Evolutionary conservation across 2,888 invertebrate species (phyloP).

Genomic region (Coenonympha arcania): DNA sequence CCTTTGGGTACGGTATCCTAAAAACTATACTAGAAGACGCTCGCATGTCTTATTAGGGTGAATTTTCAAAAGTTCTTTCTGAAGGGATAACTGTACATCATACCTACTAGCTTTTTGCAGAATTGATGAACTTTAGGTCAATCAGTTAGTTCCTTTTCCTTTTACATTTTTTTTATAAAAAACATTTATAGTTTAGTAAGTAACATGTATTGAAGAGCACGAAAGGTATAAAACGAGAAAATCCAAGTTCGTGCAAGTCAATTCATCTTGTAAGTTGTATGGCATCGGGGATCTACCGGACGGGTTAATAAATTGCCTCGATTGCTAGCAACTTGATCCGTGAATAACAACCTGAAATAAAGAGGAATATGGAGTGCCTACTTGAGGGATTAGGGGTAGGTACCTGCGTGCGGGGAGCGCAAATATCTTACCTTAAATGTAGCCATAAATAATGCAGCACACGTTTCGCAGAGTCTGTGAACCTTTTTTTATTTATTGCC

Average conservation of each 20-base stretch:
- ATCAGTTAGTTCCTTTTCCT: no score
- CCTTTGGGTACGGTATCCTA: no score
- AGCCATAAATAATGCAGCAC: slow-evolving; percentile 6
- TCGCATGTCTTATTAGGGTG: no score
- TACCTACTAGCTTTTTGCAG: no score
- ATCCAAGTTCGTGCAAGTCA: background rate
- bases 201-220: background rate
- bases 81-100: no score
- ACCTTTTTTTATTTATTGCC: background rate
- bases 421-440: slow-evolving; percentile 11
- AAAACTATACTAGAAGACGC: no score
- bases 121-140: no score
- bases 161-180: no score
- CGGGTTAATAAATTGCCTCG: slow-evolving; percentile 13
- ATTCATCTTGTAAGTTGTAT: slow-evolving; percentile 4
- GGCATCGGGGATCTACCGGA: slow-evolving; percentile 8
- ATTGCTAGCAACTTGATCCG: slow-evolving; percentile 14
- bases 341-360: slow-evolving; percentile 13
- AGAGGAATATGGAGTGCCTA: slow-evolving; percentile 9
- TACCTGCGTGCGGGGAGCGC: background rate
- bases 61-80: no score
- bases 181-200: no score
- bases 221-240: background rate
- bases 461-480: background rate
- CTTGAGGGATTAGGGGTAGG: slow-evolving; percentile 7